Conservation (phyloP, 2,113 vertebrate genomes). For the Acanthochromis polyacanthus region DNA sequence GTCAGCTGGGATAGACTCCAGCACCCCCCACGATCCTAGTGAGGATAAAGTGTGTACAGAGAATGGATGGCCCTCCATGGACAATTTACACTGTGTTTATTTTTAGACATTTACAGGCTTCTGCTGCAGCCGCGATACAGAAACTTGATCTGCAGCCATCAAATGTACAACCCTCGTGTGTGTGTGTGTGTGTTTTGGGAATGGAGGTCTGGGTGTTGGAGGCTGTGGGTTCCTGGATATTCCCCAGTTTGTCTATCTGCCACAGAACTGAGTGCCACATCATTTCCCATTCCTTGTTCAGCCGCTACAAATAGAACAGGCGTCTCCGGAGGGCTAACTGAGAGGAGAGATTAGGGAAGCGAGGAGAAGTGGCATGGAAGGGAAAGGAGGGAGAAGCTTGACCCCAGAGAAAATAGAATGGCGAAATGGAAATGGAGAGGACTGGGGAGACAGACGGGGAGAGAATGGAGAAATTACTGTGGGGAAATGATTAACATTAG, state of each 20-base stretch:
- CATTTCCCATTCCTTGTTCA: conserved; percentile 68
- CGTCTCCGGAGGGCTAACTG: conserved; percentile 62
- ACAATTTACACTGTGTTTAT: too few relatives aligned
- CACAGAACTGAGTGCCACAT: conserved; percentile 65
- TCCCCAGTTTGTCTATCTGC: conserved; percentile 53
- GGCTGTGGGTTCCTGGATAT: conserved; percentile 31
- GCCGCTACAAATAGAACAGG: conserved; percentile 76
- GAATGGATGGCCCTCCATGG: too few relatives aligned
- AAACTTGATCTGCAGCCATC: conserved; percentile 55
- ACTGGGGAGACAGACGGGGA: background rate
- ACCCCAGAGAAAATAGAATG: conserved; percentile 54
- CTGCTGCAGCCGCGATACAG: conserved; percentile 16
- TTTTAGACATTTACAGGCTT: background rate
- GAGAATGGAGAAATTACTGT: conserved; percentile 41
- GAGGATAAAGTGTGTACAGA: too few relatives aligned
- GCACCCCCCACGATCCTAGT: too few relatives aligned
- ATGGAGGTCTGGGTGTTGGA: background rate
- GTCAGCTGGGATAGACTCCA: too few relatives aligned
- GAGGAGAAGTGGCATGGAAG: background rate
- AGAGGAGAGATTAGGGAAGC: conserved; percentile 54
- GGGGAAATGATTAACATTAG: conserved; percentile 55
- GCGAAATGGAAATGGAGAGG: conserved; percentile 20
- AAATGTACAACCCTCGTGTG: conserved; percentile 18
- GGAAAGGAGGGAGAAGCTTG: conserved; percentile 8
- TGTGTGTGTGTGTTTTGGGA: background rate